Base-by-base conservation (phyloP, 2,113 vertebrate genomes). In the Sturnus vulgaris region DNA sequence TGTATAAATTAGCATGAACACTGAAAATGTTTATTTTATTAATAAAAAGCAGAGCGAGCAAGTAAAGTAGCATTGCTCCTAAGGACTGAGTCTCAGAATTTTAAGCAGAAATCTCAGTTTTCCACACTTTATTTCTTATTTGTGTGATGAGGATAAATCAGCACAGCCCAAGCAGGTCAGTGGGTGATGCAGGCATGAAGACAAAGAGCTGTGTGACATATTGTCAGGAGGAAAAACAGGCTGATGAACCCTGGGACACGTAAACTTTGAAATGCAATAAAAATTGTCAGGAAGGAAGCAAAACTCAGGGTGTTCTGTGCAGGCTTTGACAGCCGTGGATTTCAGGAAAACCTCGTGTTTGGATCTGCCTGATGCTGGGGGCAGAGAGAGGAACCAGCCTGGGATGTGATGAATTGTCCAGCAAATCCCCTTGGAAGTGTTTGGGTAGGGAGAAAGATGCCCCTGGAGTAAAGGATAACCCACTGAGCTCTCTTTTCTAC, bases 211-310 rank as follows among this genome's bases (percentile, higher is more conserved):
- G 2, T 35, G 50, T 90, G 90, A 88, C 81, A 75, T 28, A 3
- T 79, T 93, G 95, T 93, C 96, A 92, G 19, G 57, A 88, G 57
- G 30, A 39, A 86, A 76, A 73, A 73, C 83, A 78, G 61, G 65
- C 39, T 93, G 86, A 33, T 46, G 95, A 92, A 90, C 50, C 69
- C 31, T 71, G 80, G 40, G 71, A 96, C 68, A 76, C 18, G 17
- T 37, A 63, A 68, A 84, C 90, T 64, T 81, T 52, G 92, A 72
- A 95, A 91, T 2, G 31, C 40, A 53, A 19, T 46, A 37, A 39
- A 73, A 93, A 72, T 84, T 96, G 95, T 96, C 95, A 96, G 75
- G 64, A 5, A 28, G 44, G 55, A 83, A 83, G 61, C 71, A 85
- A 53, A 90, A 96, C 35, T 37, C 77, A 47, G 47, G 57, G 52